Base-by-base conservation (phyloP, 2,888 invertebrate species). In the Beris morrisii region DNA sequence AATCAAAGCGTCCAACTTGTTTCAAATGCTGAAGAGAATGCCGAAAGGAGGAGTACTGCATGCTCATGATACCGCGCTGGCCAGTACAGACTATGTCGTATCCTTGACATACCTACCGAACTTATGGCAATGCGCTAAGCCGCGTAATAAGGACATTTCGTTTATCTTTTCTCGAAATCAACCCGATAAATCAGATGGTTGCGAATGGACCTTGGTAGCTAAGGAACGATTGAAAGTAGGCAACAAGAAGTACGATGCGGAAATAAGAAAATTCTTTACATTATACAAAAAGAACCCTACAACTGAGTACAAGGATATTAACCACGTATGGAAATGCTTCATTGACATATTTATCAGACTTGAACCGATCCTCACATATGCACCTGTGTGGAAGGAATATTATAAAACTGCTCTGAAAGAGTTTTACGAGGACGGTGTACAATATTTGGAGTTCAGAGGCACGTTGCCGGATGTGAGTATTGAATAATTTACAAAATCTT, bases 21-120 rank as follows among this genome's bases (percentile, higher is more conserved):
- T 87, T 73, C 78, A 84, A 70, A 82, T 91, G 6, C 84, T 93
- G 11, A 82, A 84, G 69, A 78, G 78, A 44, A 84, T 93, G 83
- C 93, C 93, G 0, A 93, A 93, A 79, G 93, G 90, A 4, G 88
- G 85, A 0, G 85, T 86, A 0, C 77, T 91, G 12, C 92, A 91
- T 75, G 82, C 86, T 0, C 91, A 91, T 74, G 86, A 89, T 70
- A 85, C 86, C 67, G 87, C 87, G 0, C 78, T 88, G 0, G 82
- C 85, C 22, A 86, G 86, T 5, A 81, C 85, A 0, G 86, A 88
- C 69, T 89, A 84, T 70, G 72, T 90, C 0, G 74, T 89, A 46
- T 84, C 87, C 50, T 73, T 90, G 32, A 89, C 89, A 0, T 87
- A 87, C 70, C 81, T 82, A 68, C 83, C 85, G 0, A 73, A 88